These are phyloP conservation scores for Ataeniobius toweri DNA, from an alignment of 2,797 vertebrate genomes.

Conservation along the genomic window DNA sequence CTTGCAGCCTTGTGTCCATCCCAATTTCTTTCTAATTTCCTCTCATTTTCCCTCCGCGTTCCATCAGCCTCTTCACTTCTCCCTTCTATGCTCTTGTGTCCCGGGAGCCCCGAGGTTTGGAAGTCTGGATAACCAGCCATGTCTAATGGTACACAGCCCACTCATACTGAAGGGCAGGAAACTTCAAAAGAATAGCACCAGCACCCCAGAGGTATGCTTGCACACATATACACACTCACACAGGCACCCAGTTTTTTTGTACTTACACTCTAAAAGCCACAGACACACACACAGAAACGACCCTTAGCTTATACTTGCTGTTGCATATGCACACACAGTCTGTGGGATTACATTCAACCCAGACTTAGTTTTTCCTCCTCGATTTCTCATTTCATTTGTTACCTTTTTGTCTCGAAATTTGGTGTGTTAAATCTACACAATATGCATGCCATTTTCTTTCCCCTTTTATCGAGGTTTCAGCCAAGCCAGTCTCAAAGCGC, in stretches of 20 bases:
- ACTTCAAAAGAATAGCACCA: constrained; percentile 77
- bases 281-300: neutral
- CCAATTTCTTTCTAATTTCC: constrained; percentile 52
- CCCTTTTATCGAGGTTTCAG: constrained; percentile 38
- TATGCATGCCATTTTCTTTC: constrained; percentile 59
- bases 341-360: constrained; percentile 73
- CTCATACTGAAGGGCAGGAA: constrained; percentile 72
- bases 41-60: constrained; percentile 36
- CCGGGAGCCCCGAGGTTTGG: constrained; percentile 65
- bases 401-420: constrained; percentile 68
- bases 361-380: constrained; percentile 62
- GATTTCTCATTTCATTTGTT: constrained; percentile 40
- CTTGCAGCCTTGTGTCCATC: constrained; percentile 44
- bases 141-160: constrained; percentile 79
- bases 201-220: constrained; percentile 68
- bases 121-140: constrained; percentile 73
- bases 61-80: neutral
- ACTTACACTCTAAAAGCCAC: constrained; percentile 27
- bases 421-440: constrained; percentile 69
- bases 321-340: constrained; percentile 21
- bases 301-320: neutral
- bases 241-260: constrained; percentile 22
- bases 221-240: constrained; percentile 48
- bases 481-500: constrained; percentile 41
- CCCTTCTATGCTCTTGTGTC: constrained; percentile 57